Evolutionary conservation across 2,888 invertebrate species (phyloP), one percentile per base, ranked within the genome.

Genomic region (Dynastes maya): DNA sequence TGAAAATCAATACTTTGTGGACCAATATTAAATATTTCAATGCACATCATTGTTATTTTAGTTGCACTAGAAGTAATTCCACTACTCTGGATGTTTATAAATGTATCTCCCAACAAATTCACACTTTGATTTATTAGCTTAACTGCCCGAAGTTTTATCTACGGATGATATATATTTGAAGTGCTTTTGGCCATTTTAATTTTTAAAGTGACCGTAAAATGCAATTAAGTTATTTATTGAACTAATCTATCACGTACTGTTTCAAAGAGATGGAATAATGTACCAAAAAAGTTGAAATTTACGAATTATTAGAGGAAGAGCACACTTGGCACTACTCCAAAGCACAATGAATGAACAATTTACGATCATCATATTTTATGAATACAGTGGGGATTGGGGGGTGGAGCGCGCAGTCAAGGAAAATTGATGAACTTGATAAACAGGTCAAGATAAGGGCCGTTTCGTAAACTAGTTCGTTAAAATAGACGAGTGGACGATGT

Each of bases 301-400:
- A 61, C 58, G 72, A 74, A 74, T 74, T 74, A 74, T 61, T 22
- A 68, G 55, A 55, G 55, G 55, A 22, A 61, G 13, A 61, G 72
- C 27, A 61, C 45, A 74, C 72, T 74, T 74, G 72, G 72, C 61
- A 8, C 16, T 22, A 45, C 11, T 74, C 72, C 72, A 74, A 61
- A 74, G 72, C 22, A 29, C 40, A 63, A 74, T 74, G 61, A 74
- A 74, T 74, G 63, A 74, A 63, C 72, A 74, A 74, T 74, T 63
- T 74, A 74, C 71, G 71, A 74, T 63, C 45, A 61, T 74, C 61
- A 74, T 74, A 74, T 74, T 74, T 74, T 61, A 74, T 63, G 63
- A 63, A 63, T 74, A 61, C 49, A 8, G 22, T 45, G 27, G 63
- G 45, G 22, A 63, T 29, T 53, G 53, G 8, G 40, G 0, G 68